Evolutionary conservation across 2,888 invertebrate species (phyloP), one percentile per base, ranked within the genome.

Genomic region (Dascillus cervinus): DNA sequence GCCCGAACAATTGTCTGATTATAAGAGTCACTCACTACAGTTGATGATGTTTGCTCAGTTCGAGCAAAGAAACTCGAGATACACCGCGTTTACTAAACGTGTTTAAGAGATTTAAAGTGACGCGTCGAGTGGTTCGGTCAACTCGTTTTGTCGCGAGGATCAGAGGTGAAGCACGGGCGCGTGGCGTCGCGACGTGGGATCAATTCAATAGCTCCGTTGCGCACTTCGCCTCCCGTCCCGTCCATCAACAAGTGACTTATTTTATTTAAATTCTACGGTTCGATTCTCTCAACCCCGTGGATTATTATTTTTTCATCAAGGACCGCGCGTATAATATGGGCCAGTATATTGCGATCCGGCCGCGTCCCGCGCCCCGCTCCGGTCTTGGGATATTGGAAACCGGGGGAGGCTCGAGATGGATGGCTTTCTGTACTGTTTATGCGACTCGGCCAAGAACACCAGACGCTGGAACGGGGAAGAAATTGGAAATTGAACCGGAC

Each of bases 391-490:
- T 57, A 57, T 58, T 58, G 57, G 53, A 57, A 57, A 52, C 46
- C 50, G 47, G 49, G 52, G 49, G 52, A 47, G 47, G 44, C 44
- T 37, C 36, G 50, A 58, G 59, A 60, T 58, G 57, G 58, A 58
- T 60, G 52, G 56, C 53, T 53, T 56, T 56, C 52, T 52, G 56
- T 55, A 54, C 55, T 58, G 58, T 58, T 57, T 60, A 58, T 59
- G 56, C 58, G 56, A 46, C 38, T 46, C 43, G 43, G 44, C 43
- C 43, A 41, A 46, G 49, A 44, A 49, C 47, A 44, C 45, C 47
- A 46, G 49, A 46, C 47, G 47, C 44, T 44, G 42, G 47, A 44
- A 45, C 42, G 41, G 37, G 42, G 8, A 47, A 39, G 39, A 39
- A 39, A 39, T 39, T 39, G 39, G 39, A 39, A 39, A 39, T 39